Base-by-base conservation (phyloP, 2,113 vertebrate species). In the Crotalus tigris region DNA sequence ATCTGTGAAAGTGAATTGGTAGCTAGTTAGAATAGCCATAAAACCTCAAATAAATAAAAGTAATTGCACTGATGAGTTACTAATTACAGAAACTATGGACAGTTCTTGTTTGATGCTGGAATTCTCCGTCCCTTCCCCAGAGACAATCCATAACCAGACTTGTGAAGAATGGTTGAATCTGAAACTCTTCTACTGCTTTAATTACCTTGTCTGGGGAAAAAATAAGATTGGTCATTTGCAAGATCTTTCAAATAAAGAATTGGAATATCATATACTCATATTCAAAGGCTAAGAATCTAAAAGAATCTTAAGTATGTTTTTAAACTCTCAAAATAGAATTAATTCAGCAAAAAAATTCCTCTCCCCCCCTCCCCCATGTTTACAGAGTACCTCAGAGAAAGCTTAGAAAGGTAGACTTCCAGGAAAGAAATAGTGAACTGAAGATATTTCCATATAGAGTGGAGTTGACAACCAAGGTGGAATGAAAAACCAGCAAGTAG, bases 1-100 rank as follows among this genome's bases (percentile, higher is more conserved):
- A 17, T 24, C 46, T 92, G 59, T 89, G 46, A 93, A 87, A 58
- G 29, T 85, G 49, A 90, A 94, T 92, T 44, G 91, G 26, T 91
- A 33, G 88, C 33, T 12, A 44, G 39, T 81, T 59, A 54, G 24
- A 49, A 58, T 55, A 61, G 91, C 46, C 61, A 94, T 88, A 92
- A 92, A 92, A 53, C 17, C 92, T 53, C 46, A 93, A 96, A 95
- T 88, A 88, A 94, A 92, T 93, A 49, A 69, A 90, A 91, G 55
- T 64, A 49, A 92, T 51, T 94, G 91, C n/a, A 44, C 55, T 85
- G 55, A 81, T 85, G 88, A 92, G 93, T 95, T 94, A 95, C 88
- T 94, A 88, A 94, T 88, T 95, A 90, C 8, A 39, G 0, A 0
- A 69, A 39, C 13, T 92, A 58, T 89, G 12, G 93, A 69, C n/a